These are phyloP conservation scores for Dryomyza anilis DNA, from an alignment of 2,888 invertebrate genomes.

Conservation along the genomic window DNA sequence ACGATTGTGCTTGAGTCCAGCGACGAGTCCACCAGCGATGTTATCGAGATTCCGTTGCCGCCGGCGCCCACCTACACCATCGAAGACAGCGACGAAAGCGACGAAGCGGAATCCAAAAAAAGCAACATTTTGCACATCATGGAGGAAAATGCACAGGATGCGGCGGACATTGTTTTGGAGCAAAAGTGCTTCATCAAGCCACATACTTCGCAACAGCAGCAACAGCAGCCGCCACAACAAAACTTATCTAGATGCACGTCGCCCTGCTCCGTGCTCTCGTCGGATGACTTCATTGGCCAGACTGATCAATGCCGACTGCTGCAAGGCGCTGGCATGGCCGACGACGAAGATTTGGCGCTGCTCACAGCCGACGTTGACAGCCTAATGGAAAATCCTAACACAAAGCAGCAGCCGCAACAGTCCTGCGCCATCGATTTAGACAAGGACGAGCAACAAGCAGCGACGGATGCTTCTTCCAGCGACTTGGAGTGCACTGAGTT, in stretches of 20 bases:
- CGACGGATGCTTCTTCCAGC: conserved; percentile 33
- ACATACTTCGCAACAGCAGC: not conserved
- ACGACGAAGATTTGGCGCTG: conserved; percentile 53
- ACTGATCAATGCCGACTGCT: conserved; percentile 51
- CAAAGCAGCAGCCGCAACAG: conserved; percentile 23
- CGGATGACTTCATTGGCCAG: conserved; percentile 59
- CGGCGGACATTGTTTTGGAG: conserved; percentile 43
- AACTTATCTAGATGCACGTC: conserved; percentile 45
- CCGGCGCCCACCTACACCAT: conserved; percentile 51
- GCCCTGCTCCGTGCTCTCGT: conserved; percentile 55
- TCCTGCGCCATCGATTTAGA: conserved; percentile 1
- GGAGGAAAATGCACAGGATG: conserved; percentile 52
- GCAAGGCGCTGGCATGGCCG: conserved; percentile 43
- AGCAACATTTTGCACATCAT: conserved; percentile 28
- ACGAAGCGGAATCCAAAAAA: not conserved
- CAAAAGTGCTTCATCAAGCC: conserved; percentile 29
- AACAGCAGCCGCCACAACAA: conserved; percentile 14
- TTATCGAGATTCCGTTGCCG: conserved; percentile 50
- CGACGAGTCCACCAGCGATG: conserved; percentile 48
- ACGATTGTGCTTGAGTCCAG: conserved; percentile 44
- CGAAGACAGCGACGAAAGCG: conserved; percentile 51
- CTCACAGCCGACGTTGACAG: conserved; percentile 47
- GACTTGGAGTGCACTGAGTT: conserved; percentile 23
- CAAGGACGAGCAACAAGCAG: not conserved
- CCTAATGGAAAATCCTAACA: conserved; percentile 33